Evolutionary conservation across 2,113 vertebrate genomes (phyloP), one percentile per base, ranked within the genome.

Genomic region (Pipra filicauda): DNA sequence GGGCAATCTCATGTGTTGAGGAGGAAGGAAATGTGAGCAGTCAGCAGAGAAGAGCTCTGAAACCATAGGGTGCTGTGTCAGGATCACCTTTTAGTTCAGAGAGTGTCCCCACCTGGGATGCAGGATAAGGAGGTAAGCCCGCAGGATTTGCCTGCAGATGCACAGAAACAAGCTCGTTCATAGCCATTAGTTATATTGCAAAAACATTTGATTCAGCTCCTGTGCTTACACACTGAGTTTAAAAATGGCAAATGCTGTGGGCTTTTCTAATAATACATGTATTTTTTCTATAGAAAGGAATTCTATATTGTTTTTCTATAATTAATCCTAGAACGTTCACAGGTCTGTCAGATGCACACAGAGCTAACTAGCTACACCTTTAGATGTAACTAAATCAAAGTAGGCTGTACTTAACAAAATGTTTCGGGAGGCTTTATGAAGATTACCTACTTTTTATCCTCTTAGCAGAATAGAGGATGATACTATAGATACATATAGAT

Each of bases 391-490:
- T 91, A 82, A 69, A 79, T 41, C 23, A 44, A 74, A 54, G 51
- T 14, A 74, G n/a, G 43, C 37, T 67, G 46, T 78, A 39, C 61
- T 78, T 85, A 73, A 81, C 15, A 77, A 85, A 86, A 85, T 12
- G 5, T 86, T 95, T 54, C 61, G 78, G 51, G 31, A 87, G 66
- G 44, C 19, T 87, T 87, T 61, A 54, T 62, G 41, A 73, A 87
- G 64, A 89, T 75, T 84, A 93, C 43, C 35, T 73, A 71, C n/a
- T 49, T 87, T 77, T 81, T 71, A 91, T 91, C 81, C 51, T 54
- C 77, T 95, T 87, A 93, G 35, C 59, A 87, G 81, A 94, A 95
- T 91, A 95, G n/a, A 89, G 62, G 54, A 77, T 87, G 51, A 80
- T 89, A 84, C 54, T 66, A 16, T 37, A 65, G 64, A 91, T 22